phyloP scores from a whole-genome alignment of 2,113 vertebrate species.

The Suncus etruscus region DNA sequence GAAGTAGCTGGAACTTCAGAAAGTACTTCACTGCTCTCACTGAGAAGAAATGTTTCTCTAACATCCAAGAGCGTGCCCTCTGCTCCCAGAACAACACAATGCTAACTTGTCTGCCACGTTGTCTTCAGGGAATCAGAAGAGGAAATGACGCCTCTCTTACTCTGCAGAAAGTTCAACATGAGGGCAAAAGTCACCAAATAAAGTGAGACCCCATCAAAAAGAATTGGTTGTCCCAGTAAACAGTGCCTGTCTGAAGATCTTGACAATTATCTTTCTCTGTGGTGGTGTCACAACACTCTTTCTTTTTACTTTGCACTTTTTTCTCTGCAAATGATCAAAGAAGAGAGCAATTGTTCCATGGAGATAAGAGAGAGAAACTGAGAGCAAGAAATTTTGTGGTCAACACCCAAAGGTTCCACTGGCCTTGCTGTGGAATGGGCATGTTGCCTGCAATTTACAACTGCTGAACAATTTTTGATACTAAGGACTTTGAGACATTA shows the following conservation, averaged over 20 bases:
- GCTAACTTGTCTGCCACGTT: constrained; percentile 20
- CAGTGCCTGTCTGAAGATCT: constrained; percentile 15
- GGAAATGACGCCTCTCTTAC: constrained; percentile 62
- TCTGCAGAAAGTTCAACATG: constrained; percentile 46
- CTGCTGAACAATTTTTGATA: constrained; percentile 50
- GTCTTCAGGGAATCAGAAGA: constrained; percentile 47
- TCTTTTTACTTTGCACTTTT: neutral
- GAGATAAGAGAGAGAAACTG: neutral
- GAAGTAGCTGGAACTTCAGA: constrained; percentile 62
- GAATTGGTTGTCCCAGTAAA: constrained; percentile 38
- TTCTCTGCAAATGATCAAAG: neutral
- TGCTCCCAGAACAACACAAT: constrained; percentile 52
- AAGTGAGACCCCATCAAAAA: constrained; percentile 7
- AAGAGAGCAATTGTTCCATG: constrained; percentile 12
- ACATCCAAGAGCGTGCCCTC: neutral
- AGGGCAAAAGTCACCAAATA: constrained; percentile 34
- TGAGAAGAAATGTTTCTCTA: constrained; percentile 1
- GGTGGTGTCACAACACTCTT: neutral
- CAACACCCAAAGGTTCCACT: neutral
- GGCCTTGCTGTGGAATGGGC: constrained; percentile 10
- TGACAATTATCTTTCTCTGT: neutral
- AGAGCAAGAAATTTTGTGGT: neutral
- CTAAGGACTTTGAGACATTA: neutral
- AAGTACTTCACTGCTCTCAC: constrained; percentile 39
- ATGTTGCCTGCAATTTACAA: constrained; percentile 19